phyloP scores from a whole-genome alignment of 1,140 invertebrate genomes.

The Tribolium castaneum region DNA sequence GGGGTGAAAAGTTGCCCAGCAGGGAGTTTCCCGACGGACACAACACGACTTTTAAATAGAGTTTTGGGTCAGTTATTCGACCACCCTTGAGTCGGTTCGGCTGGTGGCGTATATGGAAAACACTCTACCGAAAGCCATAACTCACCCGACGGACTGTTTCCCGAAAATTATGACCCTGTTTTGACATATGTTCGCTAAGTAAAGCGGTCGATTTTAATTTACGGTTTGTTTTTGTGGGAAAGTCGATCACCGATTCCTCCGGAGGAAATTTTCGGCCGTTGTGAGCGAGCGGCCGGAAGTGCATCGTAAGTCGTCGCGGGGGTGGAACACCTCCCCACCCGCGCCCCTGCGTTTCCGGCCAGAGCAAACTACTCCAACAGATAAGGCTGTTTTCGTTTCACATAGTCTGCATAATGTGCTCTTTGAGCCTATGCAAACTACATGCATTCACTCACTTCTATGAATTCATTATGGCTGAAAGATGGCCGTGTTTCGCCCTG shows the following conservation, averaged over 20 bases:
- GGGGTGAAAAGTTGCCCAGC: conserved; percentile 51
- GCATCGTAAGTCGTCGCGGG: conserved; percentile 24
- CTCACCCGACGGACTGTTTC: conserved; percentile 16
- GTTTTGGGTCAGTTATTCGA: conserved; percentile 43
- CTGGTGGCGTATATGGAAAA: conserved; percentile 9
- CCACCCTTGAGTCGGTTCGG: conserved; percentile 24
- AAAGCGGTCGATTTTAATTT: conserved; percentile 31
- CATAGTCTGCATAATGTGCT: conserved; percentile 35
- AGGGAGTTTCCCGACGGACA: conserved; percentile 47
- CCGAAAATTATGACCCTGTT: conserved; percentile 35
- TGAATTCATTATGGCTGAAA: conserved; percentile 35
- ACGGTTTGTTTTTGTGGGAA: conserved; percentile 21
- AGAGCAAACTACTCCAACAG: conserved; percentile 29
- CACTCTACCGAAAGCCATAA: conserved; percentile 28
- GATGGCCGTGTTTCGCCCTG: conserved; percentile 28
- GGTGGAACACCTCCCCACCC: conserved; percentile 11
- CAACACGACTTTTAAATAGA: conserved; percentile 50
- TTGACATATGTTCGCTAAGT: conserved; percentile 32
- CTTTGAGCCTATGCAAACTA: conserved; percentile 35
- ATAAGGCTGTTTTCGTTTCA: conserved; percentile 35
- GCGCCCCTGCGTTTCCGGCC: conserved; percentile 26
- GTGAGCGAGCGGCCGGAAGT: conserved; percentile 18
- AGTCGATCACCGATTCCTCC: conserved; percentile 7
- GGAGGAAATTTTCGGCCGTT: neutral
- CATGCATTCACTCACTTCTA: conserved; percentile 33